phyloP scores from a whole-genome alignment of 64 coral and sea anemone species.

The Trachythela sp. region DNA sequence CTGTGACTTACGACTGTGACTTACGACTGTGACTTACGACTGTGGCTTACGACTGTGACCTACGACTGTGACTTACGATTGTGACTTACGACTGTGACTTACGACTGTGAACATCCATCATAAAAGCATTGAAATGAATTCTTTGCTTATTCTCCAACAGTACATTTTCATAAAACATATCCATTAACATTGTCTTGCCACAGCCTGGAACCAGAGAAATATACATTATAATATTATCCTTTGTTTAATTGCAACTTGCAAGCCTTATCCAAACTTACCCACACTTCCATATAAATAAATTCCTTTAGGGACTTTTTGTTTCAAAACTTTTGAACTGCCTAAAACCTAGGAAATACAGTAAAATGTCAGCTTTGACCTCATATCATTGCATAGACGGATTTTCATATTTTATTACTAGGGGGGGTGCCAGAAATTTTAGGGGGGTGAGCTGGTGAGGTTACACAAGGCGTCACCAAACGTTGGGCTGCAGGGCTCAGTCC shows the following conservation, averaged over 20 bases:
- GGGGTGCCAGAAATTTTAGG: no score
- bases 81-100: conserved; percentile 23
- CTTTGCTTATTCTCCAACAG: conserved; percentile 76
- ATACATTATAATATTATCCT: neutral
- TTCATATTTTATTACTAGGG: no score
- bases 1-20: conserved; percentile 9
- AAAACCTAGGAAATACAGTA: neutral
- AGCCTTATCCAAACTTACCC: conserved; percentile 32
- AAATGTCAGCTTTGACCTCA: no score
- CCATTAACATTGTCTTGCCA: conserved; percentile 98
- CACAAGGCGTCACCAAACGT: no score
- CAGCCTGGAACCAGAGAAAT: conserved; percentile 55
- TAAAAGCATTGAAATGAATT: conserved; percentile 98
- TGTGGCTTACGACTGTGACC: conserved; percentile 15
- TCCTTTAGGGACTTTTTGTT: conserved; percentile 46
- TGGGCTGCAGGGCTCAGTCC: no score
- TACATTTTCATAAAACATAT: conserved; percentile 83
- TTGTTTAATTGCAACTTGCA: neutral
- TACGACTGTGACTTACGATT: conserved; percentile 77
- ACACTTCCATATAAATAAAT: conserved; percentile 82
- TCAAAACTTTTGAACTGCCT: neutral
- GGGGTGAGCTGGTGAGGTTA: no score
- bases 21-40: conserved; percentile 79
- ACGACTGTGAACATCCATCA: conserved; percentile 97
- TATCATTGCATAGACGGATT: no score